Evolutionary conservation across 2,797 vertebrate genomes (phyloP), one percentile per base, ranked within the genome.

Genomic region (Phataginus tricuspis): DNA sequence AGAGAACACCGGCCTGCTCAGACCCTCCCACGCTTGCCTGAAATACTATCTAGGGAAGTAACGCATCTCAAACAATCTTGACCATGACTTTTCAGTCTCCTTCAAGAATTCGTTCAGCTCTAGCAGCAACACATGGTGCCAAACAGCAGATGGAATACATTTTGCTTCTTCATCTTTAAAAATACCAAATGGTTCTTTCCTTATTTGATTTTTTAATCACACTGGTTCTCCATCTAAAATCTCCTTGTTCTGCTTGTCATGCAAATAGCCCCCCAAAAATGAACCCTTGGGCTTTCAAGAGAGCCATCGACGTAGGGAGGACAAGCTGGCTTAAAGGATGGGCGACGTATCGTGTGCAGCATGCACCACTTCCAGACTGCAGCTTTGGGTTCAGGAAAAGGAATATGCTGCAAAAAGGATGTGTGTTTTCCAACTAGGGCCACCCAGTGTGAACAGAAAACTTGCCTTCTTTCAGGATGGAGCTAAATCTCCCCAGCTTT

Each of bases 121-220:
- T 42, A 79, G 11, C 80, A 53, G 27, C 21, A 34, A 37, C 75
- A 71, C 63, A 37, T 37, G 42, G 80, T 78, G 21, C 68, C 69
- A 61, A 45, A 90, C 3, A 78, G 57, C 92, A 97, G 93, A 96
- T 88, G 75, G 89, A 59, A 71, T 34, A 34, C 14, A 39, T 72
- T 61, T 57, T 37, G 69, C 42, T 39, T 79, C 77, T 88, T 80
- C 39, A 14, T 79, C 23, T 71, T 86, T 69, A 86, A 68, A 93
- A 82, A 49, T 16, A 53, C 75, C 92, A 66, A 89, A 10, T 77
- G 75, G 39, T 27, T 90, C 86, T 64, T 51, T 61, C 37, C 59
- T 80, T 77, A 27, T 75, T 86, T 90, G 61, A 57, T 74, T 84
- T 88, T 84, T 75, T 78, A 39, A 55, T 80, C 86, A 42, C 37